Percentiles rank a stretch among this genome's conserved stretches.
Conservation (phyloP, 2,797 vertebrate species). For the Adelosebastes latens region DNA sequence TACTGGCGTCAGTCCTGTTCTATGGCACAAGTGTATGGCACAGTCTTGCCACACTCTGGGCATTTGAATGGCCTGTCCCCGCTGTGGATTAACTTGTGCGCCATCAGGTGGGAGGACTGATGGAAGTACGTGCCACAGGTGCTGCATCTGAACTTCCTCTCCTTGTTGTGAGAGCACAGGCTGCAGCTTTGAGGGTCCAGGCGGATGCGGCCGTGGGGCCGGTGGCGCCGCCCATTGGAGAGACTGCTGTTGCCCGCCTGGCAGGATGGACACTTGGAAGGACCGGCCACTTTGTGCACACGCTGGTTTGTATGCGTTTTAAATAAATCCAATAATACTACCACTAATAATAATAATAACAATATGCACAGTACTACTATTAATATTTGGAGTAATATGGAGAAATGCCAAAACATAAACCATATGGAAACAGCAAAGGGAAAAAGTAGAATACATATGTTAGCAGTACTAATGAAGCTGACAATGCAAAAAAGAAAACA, state of each 20-base stretch:
- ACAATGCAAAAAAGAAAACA: neutral
- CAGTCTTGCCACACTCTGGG: conserved; percentile 79
- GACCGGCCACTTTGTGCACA: neutral
- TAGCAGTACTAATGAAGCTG: too few species aligned
- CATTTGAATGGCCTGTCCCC: conserved; percentile 84
- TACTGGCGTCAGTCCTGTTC: conserved; percentile 47
- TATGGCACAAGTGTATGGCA: conserved; percentile 61
- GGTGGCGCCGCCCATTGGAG: conserved; percentile 33
- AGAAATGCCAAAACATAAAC: too few species aligned
- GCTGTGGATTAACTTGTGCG: conserved; percentile 81
- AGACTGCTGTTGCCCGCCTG: conserved; percentile 13
- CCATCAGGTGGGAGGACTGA: conserved; percentile 82
- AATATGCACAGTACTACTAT: too few species aligned
- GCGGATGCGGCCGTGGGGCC: conserved; percentile 51
- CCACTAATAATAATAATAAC: too few species aligned
- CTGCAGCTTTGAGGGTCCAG: conserved; percentile 78
- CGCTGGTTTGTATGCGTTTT: neutral
- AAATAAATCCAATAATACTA: too few species aligned
- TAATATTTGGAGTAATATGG: too few species aligned
- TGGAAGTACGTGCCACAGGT: conserved; percentile 82
- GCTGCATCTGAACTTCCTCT: conserved; percentile 79
- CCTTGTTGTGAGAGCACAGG: conserved; percentile 79
- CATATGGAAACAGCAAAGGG: too few species aligned
- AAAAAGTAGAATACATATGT: too few species aligned
- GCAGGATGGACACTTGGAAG: conserved; percentile 67